A percentile compares a stretch with the other conserved stretches of the same genome.
These are phyloP conservation scores for Forbesichthys agassizii DNA, from an alignment of 2,113 vertebrate species.

Conservation along the genomic window DNA sequence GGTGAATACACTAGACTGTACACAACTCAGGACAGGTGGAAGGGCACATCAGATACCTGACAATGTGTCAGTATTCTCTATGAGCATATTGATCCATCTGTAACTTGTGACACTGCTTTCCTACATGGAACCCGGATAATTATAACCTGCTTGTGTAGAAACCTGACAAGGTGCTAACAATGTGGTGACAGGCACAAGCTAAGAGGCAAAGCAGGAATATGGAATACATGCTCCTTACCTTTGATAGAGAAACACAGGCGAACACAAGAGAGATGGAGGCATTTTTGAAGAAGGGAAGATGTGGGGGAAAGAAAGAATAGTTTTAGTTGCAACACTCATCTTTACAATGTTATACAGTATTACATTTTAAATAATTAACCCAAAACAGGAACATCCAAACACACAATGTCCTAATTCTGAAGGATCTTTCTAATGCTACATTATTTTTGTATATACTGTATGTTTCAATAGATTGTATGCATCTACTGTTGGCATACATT, in stretches of 20 bases:
- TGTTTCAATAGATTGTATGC: too few species aligned
- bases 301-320: background rate
- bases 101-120: slow-evolving; percentile 1
- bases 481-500: too few species aligned
- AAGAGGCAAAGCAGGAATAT: slow-evolving; percentile 16
- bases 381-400: background rate
- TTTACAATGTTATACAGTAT: background rate
- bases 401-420: too few species aligned
- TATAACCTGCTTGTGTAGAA: background rate
- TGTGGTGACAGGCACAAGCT: slow-evolving; percentile 12
- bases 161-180: slow-evolving; percentile 31
- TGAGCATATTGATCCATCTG: slow-evolving; percentile 6
- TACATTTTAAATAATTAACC: background rate
- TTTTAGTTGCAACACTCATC: too few species aligned
- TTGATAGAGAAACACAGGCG: slow-evolving; percentile 17
- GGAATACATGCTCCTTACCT: slow-evolving; percentile 59
- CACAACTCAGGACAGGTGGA: background rate
- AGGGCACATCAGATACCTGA: slow-evolving; percentile 3
- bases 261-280: background rate
- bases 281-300: background rate
- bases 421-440: too few species aligned
- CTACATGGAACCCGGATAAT: background rate
- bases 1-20: background rate
- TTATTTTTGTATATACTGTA: too few species aligned
- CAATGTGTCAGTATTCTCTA: slow-evolving; percentile 12